Base-by-base conservation (phyloP, 2,113 vertebrate genomes). In the Poeciliopsis prolifica region DNA sequence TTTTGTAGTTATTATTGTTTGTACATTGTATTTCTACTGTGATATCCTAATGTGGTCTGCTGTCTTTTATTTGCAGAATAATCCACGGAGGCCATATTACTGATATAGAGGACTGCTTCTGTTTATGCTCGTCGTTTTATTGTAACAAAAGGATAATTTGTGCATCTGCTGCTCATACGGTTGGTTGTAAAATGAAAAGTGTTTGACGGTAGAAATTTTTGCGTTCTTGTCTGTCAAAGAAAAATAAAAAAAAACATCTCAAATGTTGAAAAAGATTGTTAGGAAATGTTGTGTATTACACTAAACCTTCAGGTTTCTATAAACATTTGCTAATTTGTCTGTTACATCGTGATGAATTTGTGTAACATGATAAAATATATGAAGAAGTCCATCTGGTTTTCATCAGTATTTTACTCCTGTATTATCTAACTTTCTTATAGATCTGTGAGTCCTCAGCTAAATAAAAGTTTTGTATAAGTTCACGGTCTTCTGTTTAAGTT, bases 81-180 rank as follows among this genome's bases (percentile, higher is more conserved):
- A 99, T 86, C 97, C 98, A 1, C 92, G 98, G 4, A 94, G 97
- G 89, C 98, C 97, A n/a, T 99, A 99, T 94, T 99, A 99, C 94
- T 99, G 95, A 98, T 42, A 33, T 5, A 26, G 61, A 72, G 37
- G 61, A 66, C 64, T 26, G 24, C 75, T 78, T 63, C 63, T 75
- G 61, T 83, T 79, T 60, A 33, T 78, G 48, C 71, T 63, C 75
- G 61, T 72, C 72, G 58, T 70, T 65, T 42, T 61, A 77, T 79
- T 33, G 42, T 77, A 28, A 69, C 63, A 74, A 65, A 77, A 74
- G 60, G 33, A 62, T 61, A 44, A 33, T 70, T 65, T 60, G 14
- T 64, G 17, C 61, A 72, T 62, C 40, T 65, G 29, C 65, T 64
- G 70, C 79, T 64, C 40, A 30, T 71, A 48, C 42, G 44, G 26